Base-by-base conservation (phyloP, 2,888 invertebrate species). In the Volucella zonaria region DNA sequence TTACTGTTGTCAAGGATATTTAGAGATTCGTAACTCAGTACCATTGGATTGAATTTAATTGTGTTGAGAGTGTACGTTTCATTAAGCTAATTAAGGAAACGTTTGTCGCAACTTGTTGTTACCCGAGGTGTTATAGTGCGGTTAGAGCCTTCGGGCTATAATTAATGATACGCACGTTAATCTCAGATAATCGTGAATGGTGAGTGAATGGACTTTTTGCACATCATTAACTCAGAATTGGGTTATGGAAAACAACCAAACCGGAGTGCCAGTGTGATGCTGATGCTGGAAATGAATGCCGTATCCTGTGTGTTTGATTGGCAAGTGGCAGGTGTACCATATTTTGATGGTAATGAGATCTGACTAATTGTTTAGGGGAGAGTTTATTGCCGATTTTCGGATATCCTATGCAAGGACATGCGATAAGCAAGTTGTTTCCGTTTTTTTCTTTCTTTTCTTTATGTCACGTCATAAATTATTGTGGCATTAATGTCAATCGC, bases 71-170 rank as follows among this genome's bases (percentile, higher is more conserved):
- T 47, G 68, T 18, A 12, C 58, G 61, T 73, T 64, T 64, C 74
- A 49, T 49, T 74, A 31, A 56, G 62, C 54, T 70, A 77, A 77
- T 76, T 77, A 62, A 62, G 49, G n/a, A 31, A 70, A 51, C 70
- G 64, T 77, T 77, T 77, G 62, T 56, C 42, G 62, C 49, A 23
- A 54, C 49, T 56, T 56, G 49, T 70, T 62, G 70, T 40, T 49
- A 14, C 8, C 15, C 15, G n/a, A 14, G 23, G 49, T 43, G 6
- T 11, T n/a, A 43, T 18, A 12, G 12, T 38, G 18, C n/a, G 9
- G 38, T 38, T 15, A 14, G 15, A 11, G 18, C n/a, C 49, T 12
- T 23, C 10, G 42, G 12, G 3, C 49, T 14, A 14, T 66, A 67
- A 67, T 59, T 75, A 59, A 67, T 67, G 51, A 59, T 31, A 42